Conservation (phyloP, 2,888 invertebrate genomes). For the Creontiades dilutus region DNA sequence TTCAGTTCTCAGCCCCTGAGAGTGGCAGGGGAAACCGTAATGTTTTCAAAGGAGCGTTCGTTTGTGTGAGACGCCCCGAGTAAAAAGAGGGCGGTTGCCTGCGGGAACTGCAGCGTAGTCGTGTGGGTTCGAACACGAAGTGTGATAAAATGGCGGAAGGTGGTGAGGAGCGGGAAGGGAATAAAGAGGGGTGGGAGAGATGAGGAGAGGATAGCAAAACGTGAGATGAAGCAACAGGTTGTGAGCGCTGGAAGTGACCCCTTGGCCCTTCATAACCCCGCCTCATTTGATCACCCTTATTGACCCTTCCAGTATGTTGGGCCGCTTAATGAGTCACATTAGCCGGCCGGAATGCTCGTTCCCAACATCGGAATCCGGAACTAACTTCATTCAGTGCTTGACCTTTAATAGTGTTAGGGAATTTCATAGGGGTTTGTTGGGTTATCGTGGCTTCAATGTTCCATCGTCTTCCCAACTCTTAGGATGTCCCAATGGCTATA, state of each 20-base stretch:
- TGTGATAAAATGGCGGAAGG: not conserved
- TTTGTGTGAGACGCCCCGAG: not conserved
- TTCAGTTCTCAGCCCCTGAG: not conserved
- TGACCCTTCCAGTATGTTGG: constrained; percentile 61
- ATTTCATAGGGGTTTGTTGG: too few relatives aligned
- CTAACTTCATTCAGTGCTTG: not conserved
- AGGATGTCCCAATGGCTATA: too few relatives aligned
- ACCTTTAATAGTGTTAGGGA: too few relatives aligned
- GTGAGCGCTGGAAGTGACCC: constrained; percentile 11
- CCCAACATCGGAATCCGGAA: not conserved
- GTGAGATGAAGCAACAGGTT: constrained; percentile 27
- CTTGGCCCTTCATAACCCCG: constrained; percentile 41
- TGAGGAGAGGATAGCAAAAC: not conserved
- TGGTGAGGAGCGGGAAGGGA: too few relatives aligned
- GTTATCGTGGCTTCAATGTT: too few relatives aligned
- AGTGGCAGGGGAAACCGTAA: constrained; percentile 33
- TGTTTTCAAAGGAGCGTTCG: not conserved
- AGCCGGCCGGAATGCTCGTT: not conserved
- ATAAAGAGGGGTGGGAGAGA: too few relatives aligned
- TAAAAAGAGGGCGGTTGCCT: not conserved
- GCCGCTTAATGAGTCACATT: constrained; percentile 46
- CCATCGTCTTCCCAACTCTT: too few relatives aligned
- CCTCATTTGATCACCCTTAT: constrained; percentile 60
- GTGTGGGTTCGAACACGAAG: not conserved
- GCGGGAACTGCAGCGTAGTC: not conserved